Evolutionary conservation across 1,140 invertebrate species (phyloP).

Genomic region (Cydia splendana): DNA sequence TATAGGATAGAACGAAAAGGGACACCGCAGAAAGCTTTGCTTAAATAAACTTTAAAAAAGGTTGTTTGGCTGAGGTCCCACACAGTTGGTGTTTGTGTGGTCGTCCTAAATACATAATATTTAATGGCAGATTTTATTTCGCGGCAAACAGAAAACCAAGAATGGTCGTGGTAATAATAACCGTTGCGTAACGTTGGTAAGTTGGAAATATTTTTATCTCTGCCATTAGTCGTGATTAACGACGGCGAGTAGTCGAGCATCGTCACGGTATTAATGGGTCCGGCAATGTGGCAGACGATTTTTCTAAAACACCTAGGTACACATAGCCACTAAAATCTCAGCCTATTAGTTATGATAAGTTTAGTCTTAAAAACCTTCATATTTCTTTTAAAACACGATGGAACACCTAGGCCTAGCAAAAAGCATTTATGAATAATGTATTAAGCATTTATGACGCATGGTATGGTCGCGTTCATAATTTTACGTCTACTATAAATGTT

Average conservation of each 20-base stretch:
- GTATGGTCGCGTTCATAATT: too few relatives aligned
- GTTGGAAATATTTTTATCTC: constrained; percentile 47
- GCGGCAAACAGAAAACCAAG: neutral
- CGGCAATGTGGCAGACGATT: constrained; percentile 36
- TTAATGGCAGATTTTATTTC: constrained; percentile 18
- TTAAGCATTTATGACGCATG: too few relatives aligned
- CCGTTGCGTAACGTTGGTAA: constrained; percentile 38
- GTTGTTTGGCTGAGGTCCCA: constrained; percentile 19
- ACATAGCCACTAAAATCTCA: neutral
- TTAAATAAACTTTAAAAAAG: constrained; percentile 8
- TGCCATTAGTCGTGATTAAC: constrained; percentile 50
- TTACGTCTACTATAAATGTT: too few relatives aligned
- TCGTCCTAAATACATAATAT: constrained; percentile 28
- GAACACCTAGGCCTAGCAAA: too few relatives aligned
- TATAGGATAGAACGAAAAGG: neutral
- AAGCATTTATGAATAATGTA: too few relatives aligned
- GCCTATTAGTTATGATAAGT: neutral
- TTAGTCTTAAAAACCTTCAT: neutral
- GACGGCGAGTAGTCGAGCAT: constrained; percentile 35
- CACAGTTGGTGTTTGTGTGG: constrained; percentile 26
- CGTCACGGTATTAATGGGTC: constrained; percentile 40
- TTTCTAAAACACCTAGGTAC: neutral
- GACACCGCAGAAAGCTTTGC: neutral
- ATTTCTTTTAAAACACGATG: neutral
- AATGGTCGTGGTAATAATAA: constrained; percentile 37